Evolutionary conservation across 2,113 vertebrate species (phyloP), one percentile per base, ranked within the genome.

Genomic region (Ptilorrhoa leucosticta): DNA sequence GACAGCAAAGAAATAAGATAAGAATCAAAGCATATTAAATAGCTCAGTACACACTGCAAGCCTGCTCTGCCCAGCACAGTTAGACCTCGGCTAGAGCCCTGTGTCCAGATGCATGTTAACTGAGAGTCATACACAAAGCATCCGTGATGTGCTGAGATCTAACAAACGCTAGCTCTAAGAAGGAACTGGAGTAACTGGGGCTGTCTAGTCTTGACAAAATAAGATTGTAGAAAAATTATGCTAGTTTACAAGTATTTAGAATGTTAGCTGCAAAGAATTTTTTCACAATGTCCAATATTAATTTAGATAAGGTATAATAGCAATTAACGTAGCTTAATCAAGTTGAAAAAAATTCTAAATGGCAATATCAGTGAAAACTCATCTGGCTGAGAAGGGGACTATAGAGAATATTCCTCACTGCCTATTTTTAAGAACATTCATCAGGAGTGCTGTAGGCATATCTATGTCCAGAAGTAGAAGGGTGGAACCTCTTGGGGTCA

Each of bases 221-320:
- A 75, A 64, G 24, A 69, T 57, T 68, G 7, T 8, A 77, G 37
- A 64, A 80, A 72, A 86, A 44, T 12, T 0, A 10, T 42, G 39
- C 12, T 53, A 7, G 1, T 71, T 86, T 66, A 51, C 45, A 84
- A 26, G 30, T 26, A 64, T 72, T 72, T 66, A 68, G 71, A 83
- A 63, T 54, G 5, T 65, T 20, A 86, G 23, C 45, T 50, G 33
- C 5, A 24, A 68, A 64, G 7, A 78, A 20, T 20, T 81, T 87
- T 45, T 72, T 70, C 26, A 73, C 13, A 71, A 23, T n/a, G 7
- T 0, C 2, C 1, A 3, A 3, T 54, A 66, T 72, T 4, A 11
- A 60, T 61, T 17, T 45, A 27, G 7, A 47, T 9, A 60, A 60
- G 13, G 42, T 65, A 64, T 54, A 83, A 69, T 24, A 26, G 12